Base-by-base conservation (phyloP, 2,888 invertebrate species). In the Harpagoxenus sublaevis region DNA sequence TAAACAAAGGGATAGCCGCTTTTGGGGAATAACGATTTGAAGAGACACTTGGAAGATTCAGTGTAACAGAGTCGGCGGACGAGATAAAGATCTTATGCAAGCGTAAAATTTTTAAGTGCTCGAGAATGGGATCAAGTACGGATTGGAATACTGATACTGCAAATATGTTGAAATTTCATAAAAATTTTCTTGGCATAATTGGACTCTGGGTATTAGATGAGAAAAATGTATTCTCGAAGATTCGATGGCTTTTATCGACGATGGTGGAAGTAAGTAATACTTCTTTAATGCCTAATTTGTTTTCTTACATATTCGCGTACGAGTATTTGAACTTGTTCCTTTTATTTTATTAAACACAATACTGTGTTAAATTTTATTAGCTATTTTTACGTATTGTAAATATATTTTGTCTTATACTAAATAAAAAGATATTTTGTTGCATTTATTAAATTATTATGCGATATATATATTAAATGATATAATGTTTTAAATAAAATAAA, bases 131-230 rank as follows among this genome's bases (percentile, higher is more conserved):
- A n/a, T 78, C 53, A 48, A 51, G 18, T 9, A 31, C 15, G 12
- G 5, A 31, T 8, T 66, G 39, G 68, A 62, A 77, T 57, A 45
- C 48, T 5, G 68, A 83, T 1, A 42, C 51, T 9, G 15, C 12
- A 2, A 1, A 53, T 10, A 31, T 65, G 63, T 70, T 68, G 23
- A 62, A 23, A 23, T 53, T 84, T 15, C 31, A 84, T 23, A 84
- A 78, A 39, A 8, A 51, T 53, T 4, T 84, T 6, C 70, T 84
- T 45, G 78, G 70, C 23, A 51, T 62, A 10, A 28, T 84, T 35
- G 78, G 83, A 42, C 31, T 78, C 2, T 84, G 78, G 53, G n/a
- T 62, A 12, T n/a, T 83, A 51, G 51, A 62, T 0, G 75, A 75
- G 3, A 62, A 45, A 35, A 48, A 48, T 6, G 2, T 75, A 15